Percentiles rank a stretch among this genome's conserved stretches.
phyloP scores from a whole-genome alignment of 2,113 vertebrate genomes.

The Pachyramphus minor region DNA sequence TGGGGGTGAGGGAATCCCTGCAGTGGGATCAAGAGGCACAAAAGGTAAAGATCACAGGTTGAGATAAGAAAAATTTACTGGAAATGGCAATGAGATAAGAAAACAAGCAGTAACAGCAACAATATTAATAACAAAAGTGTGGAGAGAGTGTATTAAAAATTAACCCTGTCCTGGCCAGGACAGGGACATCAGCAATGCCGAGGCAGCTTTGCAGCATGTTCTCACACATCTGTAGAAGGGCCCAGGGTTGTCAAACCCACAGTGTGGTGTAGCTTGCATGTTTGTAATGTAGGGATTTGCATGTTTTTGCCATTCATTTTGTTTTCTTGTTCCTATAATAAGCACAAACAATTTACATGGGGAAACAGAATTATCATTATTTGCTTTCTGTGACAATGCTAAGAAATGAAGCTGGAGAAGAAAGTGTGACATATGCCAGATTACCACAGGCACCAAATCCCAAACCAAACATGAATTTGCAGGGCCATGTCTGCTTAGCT shows the following conservation, averaged over 20 bases:
- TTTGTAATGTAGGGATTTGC: neutral
- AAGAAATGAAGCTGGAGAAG: neutral
- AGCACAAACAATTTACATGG: neutral
- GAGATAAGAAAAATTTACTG: neutral
- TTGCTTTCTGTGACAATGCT: neutral
- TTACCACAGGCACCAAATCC: neutral
- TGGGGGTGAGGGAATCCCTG: neutral
- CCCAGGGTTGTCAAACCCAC: neutral
- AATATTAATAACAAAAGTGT: neutral
- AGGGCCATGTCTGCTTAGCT: neutral
- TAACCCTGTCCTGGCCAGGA: neutral
- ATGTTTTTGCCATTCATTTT: neutral
- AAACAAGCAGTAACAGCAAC: neutral
- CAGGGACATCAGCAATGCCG: accelerated
- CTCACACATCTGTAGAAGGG: neutral
- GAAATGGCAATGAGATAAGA: neutral
- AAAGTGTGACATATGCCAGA: neutral
- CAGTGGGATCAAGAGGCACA: neutral
- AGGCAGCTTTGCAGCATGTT: neutral
- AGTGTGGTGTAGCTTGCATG: accelerated
- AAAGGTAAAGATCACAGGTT: neutral
- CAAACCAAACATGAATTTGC: neutral
- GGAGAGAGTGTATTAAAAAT: neutral
- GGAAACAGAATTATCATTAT: neutral
- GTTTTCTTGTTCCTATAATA: neutral